Evolutionary conservation across 2,888 invertebrate species (phyloP), one percentile per base, ranked within the genome.

Genomic region (Zygaena filipendulae): DNA sequence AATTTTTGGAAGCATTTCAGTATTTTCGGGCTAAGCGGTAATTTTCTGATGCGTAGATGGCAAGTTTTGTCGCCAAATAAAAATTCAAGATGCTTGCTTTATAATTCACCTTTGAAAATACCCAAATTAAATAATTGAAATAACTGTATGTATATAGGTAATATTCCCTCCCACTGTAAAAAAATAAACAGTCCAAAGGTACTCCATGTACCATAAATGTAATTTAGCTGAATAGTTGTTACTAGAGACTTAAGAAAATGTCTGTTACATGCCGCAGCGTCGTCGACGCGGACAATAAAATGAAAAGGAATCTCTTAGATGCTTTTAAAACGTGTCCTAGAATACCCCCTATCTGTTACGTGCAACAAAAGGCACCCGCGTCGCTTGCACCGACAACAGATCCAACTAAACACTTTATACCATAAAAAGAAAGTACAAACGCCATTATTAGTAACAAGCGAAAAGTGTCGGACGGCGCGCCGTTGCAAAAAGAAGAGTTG

Each of bases 391-490:
- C 59, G 62, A 66, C 69, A 67, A 63, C 60, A 50, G 63, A 61
- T 66, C 71, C 72, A 74, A 71, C 59, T 72, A 75, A 77, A 69
- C 75, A 64, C 68, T 77, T 75, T 68, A 72, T 59, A 48, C 55
- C 53, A 61, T 67, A 48, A 67, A 71, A 70, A 66, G 62, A 55
- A 52, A 62, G 61, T 51, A 70, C 68, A 72, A 72, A 63, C 58
- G 64, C 63, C 59, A 70, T 75, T 77, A 77, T 72, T 64, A 72
- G 58, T 59, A 58, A 60, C 68, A 69, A 66, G 62, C 50, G 64
- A 52, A 52, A 63, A 71, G 72, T 71, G 74, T 77, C 55, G 57
- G 40, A 50, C 59, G 64, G 53, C 59, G 66, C 67, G 63, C 49
- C 60, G 58, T 40, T 43, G 56, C 60, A 71, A 72, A 74, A 79